Evolutionary conservation across 2,113 vertebrate genomes (phyloP).

Genomic region (Saguinus imperator): DNA sequence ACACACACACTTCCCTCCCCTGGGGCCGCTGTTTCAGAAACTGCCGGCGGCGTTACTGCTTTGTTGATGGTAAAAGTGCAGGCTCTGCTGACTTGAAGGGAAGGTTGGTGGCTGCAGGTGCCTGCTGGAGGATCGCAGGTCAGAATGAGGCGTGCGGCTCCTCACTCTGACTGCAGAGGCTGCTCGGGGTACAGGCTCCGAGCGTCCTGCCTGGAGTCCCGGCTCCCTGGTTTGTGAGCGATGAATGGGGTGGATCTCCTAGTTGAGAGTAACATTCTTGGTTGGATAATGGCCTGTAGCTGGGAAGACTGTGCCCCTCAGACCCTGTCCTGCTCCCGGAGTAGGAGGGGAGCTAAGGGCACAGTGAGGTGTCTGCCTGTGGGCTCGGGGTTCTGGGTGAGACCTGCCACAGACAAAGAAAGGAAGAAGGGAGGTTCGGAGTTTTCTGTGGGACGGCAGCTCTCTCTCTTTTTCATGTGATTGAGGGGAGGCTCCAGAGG

Average conservation of each 20-base stretch:
- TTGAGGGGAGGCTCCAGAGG: not conserved
- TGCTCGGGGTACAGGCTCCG: not conserved
- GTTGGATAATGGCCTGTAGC: not conserved
- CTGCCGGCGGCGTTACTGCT: not conserved
- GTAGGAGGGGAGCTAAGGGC: not conserved
- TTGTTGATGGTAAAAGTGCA: not conserved
- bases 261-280: not conserved
- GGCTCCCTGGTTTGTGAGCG: not conserved
- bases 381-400: not conserved
- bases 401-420: not conserved
- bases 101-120: not conserved
- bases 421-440: not conserved
- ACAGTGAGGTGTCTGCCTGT: not conserved
- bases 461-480: not conserved
- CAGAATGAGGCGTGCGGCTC: not conserved
- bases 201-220: not conserved
- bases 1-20: not conserved
- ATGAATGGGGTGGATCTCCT: too few species aligned
- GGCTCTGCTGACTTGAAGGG: accelerated
- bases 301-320: not conserved
- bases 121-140: accelerated
- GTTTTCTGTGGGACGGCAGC: not conserved
- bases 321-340: not conserved
- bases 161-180: not conserved
- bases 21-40: not conserved